phyloP scores from a whole-genome alignment of 2,888 invertebrate species.

The Noctuana brunneofusca region DNA sequence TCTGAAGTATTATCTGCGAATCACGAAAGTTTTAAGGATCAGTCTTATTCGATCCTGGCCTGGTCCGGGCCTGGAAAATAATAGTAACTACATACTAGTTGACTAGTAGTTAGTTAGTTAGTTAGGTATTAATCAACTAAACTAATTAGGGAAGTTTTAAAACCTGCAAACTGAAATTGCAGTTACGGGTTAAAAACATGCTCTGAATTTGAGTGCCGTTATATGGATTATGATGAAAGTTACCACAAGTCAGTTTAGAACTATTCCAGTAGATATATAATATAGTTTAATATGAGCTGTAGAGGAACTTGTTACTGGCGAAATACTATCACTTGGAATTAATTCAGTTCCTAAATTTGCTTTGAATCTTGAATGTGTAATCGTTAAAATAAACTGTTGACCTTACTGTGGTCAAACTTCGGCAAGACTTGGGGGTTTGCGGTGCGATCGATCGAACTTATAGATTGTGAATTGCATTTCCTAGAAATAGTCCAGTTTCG shows the following conservation, averaged over 20 bases:
- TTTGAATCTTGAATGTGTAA: constrained; percentile 27
- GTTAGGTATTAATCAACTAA: no score
- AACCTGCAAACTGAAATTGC: constrained; percentile 14
- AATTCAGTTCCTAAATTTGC: constrained; percentile 18
- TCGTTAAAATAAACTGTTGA: constrained; percentile 31
- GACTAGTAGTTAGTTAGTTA: no score
- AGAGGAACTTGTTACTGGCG: background rate
- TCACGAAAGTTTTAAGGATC: no score
- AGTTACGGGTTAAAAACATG: background rate
- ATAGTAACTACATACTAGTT: constrained; percentile 13
- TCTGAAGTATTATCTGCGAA: no score
- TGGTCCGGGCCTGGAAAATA: no score
- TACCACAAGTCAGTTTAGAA: background rate
- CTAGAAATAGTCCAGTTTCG: background rate
- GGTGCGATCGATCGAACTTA: constrained; percentile 13
- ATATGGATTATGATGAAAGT: background rate
- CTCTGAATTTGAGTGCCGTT: background rate
- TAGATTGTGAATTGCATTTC: constrained; percentile 25
- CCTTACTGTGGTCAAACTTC: constrained; percentile 19
- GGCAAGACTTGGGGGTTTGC: constrained; percentile 19
- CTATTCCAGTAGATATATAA: background rate
- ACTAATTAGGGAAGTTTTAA: constrained; percentile 14
- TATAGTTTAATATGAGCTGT: background rate
- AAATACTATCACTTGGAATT: background rate
- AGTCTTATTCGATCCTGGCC: no score